Evolutionary conservation across 64 coral and sea anemone species (phyloP), one percentile per base, ranked within the genome.

Genomic region (Montipora capricornis): DNA sequence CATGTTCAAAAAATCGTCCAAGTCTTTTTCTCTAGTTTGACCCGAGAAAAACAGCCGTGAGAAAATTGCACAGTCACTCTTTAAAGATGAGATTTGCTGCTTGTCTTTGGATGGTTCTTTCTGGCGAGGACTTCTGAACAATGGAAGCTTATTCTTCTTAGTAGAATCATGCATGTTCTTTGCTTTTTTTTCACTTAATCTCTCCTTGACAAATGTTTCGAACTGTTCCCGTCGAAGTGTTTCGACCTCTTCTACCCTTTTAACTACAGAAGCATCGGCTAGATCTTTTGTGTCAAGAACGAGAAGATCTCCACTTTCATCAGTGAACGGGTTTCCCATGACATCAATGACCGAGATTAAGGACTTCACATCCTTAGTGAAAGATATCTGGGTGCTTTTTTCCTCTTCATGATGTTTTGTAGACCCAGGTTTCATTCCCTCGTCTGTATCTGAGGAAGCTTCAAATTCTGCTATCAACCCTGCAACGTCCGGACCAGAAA

Each of bases 31-130:
- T 22, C 22, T 22, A 22, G 22, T 22, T 22, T 22, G 22, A 22
- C 22, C 22, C 87, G 74, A 84, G 24, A 95, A 87, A 53, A 47
- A 91, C 5, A 95, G 82, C 75, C 82, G 69, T 74, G 94, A 90
- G 74, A 91, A 95, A 17, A 95, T 62, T 24, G 81, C 49, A 61
- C 81, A 93, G 15, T 77, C 53, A 71, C 68, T 93, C 49, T 93
- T 9, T 26, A 26, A 26, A 53, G 5, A 53, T 53, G 51, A 53
- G 51, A 53, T 53, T 53, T 53, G 51, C 5, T 53, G 51, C 51
- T 53, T 53, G 51, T 53, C 51, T 2, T 53, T 53, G 26, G 26
- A 26, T 26, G 26, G 26, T 26, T 26, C 26, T 26, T 26, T 26
- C 26, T 26, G 26, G 26, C 0, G 26, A 26, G 26, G 26, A 26